Evolutionary conservation across 2,113 vertebrate genomes (phyloP).

Genomic region (Maccullochella peelii): DNA sequence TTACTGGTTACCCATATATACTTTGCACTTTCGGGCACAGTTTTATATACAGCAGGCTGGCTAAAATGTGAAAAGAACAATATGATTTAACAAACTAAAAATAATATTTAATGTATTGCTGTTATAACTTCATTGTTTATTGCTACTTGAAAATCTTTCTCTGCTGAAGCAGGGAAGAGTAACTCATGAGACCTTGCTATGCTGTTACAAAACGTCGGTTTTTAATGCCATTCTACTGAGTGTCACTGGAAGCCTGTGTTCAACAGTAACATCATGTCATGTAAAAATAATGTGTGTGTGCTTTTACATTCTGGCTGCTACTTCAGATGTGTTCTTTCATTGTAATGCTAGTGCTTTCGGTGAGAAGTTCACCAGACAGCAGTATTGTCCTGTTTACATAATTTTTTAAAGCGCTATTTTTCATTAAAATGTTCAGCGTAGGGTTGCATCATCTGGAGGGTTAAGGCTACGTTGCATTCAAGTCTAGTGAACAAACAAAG

Average conservation of each 20-base stretch:
- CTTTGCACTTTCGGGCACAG: slow-evolving; percentile 34
- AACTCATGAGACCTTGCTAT: slow-evolving; percentile 54
- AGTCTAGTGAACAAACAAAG: slow-evolving; percentile 60
- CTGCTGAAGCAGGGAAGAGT: slow-evolving; percentile 23
- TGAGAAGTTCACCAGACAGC: slow-evolving; percentile 10
- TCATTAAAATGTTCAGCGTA: neutral
- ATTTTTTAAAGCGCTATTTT: slow-evolving; percentile 31
- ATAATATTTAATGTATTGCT: slow-evolving; percentile 17
- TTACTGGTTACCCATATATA: slow-evolving; percentile 26
- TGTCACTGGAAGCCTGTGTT: slow-evolving; percentile 51
- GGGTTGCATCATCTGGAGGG: slow-evolving; percentile 38
- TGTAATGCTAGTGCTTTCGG: slow-evolving; percentile 31
- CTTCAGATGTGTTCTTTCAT: slow-evolving; percentile 32
- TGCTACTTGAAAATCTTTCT: slow-evolving; percentile 23
- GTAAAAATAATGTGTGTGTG: slow-evolving; percentile 27
- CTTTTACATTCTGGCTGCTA: slow-evolving; percentile 16
- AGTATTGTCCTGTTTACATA: slow-evolving; percentile 22
- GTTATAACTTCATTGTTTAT: slow-evolving; percentile 18
- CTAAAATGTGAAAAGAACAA: slow-evolving; percentile 25
- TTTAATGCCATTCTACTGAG: slow-evolving; percentile 55
- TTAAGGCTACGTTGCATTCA: slow-evolving; percentile 38
- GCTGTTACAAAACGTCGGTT: slow-evolving; percentile 53
- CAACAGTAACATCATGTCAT: slow-evolving; percentile 36
- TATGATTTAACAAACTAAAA: slow-evolving; percentile 52
- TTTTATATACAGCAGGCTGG: slow-evolving; percentile 27